Evolutionary conservation across 2,888 invertebrate species (phyloP).

Genomic region (Drosophila acutilabella): DNA sequence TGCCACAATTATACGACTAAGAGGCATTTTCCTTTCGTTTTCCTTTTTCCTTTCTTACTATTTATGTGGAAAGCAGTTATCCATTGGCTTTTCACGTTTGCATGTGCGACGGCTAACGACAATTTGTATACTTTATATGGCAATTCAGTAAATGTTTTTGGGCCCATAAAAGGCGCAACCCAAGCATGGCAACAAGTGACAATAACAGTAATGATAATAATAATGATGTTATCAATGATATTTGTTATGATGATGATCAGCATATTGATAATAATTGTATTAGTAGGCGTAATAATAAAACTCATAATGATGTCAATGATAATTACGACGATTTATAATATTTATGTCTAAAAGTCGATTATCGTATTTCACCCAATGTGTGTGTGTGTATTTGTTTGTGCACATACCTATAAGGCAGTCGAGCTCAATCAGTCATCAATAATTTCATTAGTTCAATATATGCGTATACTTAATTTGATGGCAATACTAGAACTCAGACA

Average conservation of each 20-base stretch:
- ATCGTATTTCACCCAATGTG: slow-evolving; percentile 18
- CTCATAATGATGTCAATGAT: slow-evolving; percentile 38
- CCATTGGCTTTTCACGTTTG: slow-evolving; percentile 1
- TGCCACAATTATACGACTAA: slow-evolving; percentile 26
- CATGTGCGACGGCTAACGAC: slow-evolving; percentile 39
- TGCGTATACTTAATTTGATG: slow-evolving; percentile 46
- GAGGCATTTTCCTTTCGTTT: neutral
- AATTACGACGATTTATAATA: slow-evolving; percentile 57
- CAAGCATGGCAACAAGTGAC: slow-evolving; percentile 63
- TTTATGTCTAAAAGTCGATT: slow-evolving; percentile 58
- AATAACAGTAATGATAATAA: slow-evolving; percentile 9
- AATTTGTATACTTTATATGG: slow-evolving; percentile 73
- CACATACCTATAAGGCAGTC: slow-evolving; percentile 28
- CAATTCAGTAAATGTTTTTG: slow-evolving; percentile 62
- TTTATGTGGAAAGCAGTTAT: slow-evolving; percentile 31
- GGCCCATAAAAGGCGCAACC: slow-evolving; percentile 47
- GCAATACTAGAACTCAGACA: slow-evolving; percentile 6
- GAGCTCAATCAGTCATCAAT: slow-evolving; percentile 71
- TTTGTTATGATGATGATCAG: slow-evolving; percentile 7
- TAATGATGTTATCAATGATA: slow-evolving; percentile 4
- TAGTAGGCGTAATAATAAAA: slow-evolving; percentile 1
- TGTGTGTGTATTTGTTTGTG: neutral
- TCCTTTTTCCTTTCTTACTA: slow-evolving; percentile 1
- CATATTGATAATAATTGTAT: slow-evolving; percentile 3
- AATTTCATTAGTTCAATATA: slow-evolving; percentile 73